Base-by-base conservation (phyloP, 2,797 vertebrate species). In the Ambastaia sidthimunki region DNA sequence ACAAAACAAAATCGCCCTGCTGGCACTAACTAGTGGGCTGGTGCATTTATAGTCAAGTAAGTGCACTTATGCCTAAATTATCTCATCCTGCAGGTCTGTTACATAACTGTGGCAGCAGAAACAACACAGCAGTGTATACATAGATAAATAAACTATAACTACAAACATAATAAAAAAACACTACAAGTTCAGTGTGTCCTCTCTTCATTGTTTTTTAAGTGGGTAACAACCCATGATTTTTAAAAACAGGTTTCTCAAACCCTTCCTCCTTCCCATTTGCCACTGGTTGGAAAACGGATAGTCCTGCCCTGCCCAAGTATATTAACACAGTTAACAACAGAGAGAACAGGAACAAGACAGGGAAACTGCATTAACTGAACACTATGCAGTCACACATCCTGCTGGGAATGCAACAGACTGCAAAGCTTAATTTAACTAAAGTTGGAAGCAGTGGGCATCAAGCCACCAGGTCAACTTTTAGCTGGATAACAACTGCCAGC, bases 51-150 rank as follows among this genome's bases (percentile, higher is more conserved):
- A 34, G 54, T 48, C 75, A 31, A 48, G 65, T 48, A 67, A 21
- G 13, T 21, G 47, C 7, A 31, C 75, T 48, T 60, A 77, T 34
- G 13, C 66, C 16, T 31, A 60, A 18, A 77, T 77, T 34, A 69
- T 34, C n/a, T 60, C 41, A 69, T 77, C 54, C 41, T 60, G 54
- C 66, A 69, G 66, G n/a, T 48, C 18, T 69, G 66, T 69, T 77
- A 77, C 75, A 77, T 60, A 77, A 77, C 54, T 48, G 9, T 12
- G 54, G 50, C 34, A 15, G 34, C 34, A 28, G 52, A 76, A 68
- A 55, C 44, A 31, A 57, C 28, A 41, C 48, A 47, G 25, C 34
- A 13, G 19, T 41, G 5, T 7, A 60, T 15, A 28, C 23, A 18
- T 1, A 60, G 15, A 60, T 28, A 60, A 16, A 62, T 16, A 28